phyloP scores from a whole-genome alignment of 2,797 vertebrate species.

The Scomberomorus guttatus region DNA sequence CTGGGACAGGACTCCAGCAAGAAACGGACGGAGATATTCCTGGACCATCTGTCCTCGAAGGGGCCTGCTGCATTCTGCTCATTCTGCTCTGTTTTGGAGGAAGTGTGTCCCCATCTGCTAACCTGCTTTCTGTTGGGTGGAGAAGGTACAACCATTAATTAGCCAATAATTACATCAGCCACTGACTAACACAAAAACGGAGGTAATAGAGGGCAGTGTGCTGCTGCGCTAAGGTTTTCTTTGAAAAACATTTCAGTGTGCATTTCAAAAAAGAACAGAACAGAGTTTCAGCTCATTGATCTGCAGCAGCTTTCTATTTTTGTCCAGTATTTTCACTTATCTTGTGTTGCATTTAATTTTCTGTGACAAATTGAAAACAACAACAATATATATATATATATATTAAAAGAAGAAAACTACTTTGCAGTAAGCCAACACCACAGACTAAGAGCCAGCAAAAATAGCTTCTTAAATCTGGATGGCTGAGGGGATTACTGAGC shows the following conservation, averaged over 20 bases:
- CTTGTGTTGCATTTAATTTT: constrained; percentile 20
- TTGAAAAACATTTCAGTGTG: constrained; percentile 17
- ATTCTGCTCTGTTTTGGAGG: constrained; percentile 92
- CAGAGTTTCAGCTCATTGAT: constrained; percentile 19
- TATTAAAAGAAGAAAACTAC: constrained; percentile 52
- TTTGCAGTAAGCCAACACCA: constrained; percentile 66
- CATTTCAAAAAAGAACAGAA: background rate
- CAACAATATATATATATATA: background rate
- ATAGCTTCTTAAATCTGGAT: constrained; percentile 84
- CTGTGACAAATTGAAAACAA: constrained; percentile 13
- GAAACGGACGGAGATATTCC: constrained; percentile 87
- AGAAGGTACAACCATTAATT: constrained; percentile 87
- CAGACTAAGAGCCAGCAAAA: constrained; percentile 82
- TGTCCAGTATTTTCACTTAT: constrained; percentile 20
- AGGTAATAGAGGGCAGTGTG: constrained; percentile 14
- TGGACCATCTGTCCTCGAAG: constrained; percentile 90
- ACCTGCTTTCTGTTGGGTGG: constrained; percentile 90
- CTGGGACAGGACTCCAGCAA: constrained; percentile 84
- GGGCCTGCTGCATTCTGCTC: constrained; percentile 89
- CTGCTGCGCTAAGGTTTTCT: background rate
- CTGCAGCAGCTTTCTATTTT: background rate
- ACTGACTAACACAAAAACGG: constrained; percentile 14
- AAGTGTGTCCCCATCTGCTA: constrained; percentile 92
- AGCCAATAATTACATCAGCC: constrained; percentile 24
- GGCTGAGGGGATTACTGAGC: constrained; percentile 84